phyloP scores from a whole-genome alignment of 2,888 invertebrate genomes.

The Ophion slaviceki region DNA sequence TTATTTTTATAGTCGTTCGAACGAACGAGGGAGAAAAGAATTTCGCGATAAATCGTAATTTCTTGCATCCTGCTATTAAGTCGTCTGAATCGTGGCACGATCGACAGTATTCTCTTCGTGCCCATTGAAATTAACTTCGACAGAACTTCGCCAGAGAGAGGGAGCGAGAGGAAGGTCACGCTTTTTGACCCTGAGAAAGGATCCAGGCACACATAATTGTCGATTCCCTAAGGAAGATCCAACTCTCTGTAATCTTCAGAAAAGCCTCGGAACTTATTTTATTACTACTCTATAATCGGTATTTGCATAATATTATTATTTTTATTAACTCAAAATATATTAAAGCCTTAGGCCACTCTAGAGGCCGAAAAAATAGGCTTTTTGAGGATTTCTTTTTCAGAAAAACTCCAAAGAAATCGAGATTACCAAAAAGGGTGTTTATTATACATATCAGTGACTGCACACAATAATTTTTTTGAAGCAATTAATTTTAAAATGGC shows the following conservation, averaged over 20 bases:
- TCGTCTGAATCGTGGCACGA: constrained; percentile 35
- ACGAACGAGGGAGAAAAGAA: constrained; percentile 21
- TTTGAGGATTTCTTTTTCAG: no score
- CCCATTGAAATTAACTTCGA: constrained; percentile 22
- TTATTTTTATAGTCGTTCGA: not conserved
- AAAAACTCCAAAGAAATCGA: no score
- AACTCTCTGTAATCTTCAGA: not conserved
- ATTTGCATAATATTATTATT: no score
- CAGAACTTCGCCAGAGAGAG: not conserved
- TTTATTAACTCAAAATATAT: no score
- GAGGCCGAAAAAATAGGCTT: no score
- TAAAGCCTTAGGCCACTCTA: no score
- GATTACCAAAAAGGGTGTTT: no score
- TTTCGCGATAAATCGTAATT: constrained; percentile 46
- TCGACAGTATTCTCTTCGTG: constrained; percentile 35
- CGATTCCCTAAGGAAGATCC: constrained; percentile 15
- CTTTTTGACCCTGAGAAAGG: constrained; percentile 47
- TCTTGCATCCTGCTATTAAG: constrained; percentile 57
- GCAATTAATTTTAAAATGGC: no score
- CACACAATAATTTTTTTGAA: no score
- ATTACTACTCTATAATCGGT: no score
- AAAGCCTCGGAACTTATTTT: not conserved
- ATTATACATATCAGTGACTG: no score
- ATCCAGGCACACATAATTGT: constrained; percentile 29
- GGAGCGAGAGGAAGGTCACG: constrained; percentile 32